These are phyloP conservation scores for Stomatorhinus walkeri DNA, from an alignment of 2,797 vertebrate species.

Conservation along the genomic window DNA sequence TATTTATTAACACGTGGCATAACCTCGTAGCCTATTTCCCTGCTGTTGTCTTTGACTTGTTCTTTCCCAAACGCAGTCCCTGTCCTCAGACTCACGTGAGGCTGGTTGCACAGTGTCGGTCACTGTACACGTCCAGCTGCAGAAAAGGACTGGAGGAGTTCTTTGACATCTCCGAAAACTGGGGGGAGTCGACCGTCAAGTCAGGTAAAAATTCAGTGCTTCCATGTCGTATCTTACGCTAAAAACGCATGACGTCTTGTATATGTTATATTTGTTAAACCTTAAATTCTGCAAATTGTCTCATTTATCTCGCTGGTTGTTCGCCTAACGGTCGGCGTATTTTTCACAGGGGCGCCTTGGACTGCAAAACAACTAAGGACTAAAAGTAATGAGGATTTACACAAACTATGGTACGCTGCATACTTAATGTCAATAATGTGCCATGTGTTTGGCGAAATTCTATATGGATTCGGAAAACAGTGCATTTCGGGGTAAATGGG, in stretches of 20 bases:
- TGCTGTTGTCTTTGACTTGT: constrained; percentile 5
- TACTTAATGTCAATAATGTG: not conserved
- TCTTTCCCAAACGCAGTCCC: constrained; percentile 37
- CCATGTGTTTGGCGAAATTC: not conserved
- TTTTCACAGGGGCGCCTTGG: constrained; percentile 78
- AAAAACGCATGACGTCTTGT: not conserved
- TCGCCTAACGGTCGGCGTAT: constrained; percentile 17
- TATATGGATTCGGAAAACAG: not conserved
- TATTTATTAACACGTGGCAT: not conserved
- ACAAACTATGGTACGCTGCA: constrained; percentile 84
- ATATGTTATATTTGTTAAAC: not conserved
- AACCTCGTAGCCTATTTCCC: not conserved
- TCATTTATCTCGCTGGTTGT: not conserved
- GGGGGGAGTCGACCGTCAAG: constrained; percentile 80
- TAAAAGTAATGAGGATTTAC: constrained; percentile 90
- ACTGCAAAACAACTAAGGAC: constrained; percentile 75
- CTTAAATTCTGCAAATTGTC: not conserved
- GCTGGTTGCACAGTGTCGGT: constrained; percentile 41
- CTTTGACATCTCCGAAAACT: constrained; percentile 83
- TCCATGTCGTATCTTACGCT: not conserved
- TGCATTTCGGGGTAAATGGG: not conserved
- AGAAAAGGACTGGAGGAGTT: constrained; percentile 81
- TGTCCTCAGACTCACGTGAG: constrained; percentile 28
- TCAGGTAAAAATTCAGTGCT: constrained; percentile 66
- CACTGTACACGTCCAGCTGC: constrained; percentile 66